phyloP scores from a whole-genome alignment of 2,888 invertebrate genomes.

The Hecatera dysodea region DNA sequence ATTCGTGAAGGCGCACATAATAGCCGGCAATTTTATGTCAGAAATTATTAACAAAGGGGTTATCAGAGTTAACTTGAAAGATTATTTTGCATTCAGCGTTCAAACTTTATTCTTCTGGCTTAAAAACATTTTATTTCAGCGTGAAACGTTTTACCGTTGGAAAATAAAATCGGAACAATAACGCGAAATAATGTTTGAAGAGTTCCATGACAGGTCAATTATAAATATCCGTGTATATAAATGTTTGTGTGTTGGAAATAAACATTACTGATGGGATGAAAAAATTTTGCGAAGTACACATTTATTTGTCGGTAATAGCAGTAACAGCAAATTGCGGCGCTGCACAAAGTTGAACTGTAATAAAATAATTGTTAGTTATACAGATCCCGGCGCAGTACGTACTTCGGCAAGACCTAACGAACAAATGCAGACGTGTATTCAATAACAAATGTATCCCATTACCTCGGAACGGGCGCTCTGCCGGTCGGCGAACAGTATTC shows the following conservation, averaged over 20 bases:
- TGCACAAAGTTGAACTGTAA: conserved; percentile 48
- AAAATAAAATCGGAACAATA: conserved; percentile 27
- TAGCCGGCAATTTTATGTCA: conserved; percentile 26
- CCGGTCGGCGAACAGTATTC: conserved; percentile 10
- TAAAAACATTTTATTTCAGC: conserved; percentile 21
- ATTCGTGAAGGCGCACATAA: conserved; percentile 25
- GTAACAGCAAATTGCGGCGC: conserved; percentile 33
- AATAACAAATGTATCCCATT: conserved; percentile 67
- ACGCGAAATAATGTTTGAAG: conserved; percentile 5
- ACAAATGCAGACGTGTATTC: conserved; percentile 66
- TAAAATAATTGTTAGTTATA: conserved; percentile 56
- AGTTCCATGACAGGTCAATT: background rate
- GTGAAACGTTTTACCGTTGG: conserved; percentile 29
- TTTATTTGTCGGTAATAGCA: conserved; percentile 20
- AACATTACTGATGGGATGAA: background rate
- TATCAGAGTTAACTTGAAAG: conserved; percentile 26
- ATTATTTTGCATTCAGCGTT: conserved; percentile 39
- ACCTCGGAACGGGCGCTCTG: conserved; percentile 31
- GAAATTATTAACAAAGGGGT: conserved; percentile 29
- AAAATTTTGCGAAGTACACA: background rate
- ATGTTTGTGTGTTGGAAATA: background rate
- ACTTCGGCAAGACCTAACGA: conserved; percentile 54
- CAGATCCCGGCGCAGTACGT: conserved; percentile 32
- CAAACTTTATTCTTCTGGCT: conserved; percentile 38
- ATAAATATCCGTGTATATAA: background rate